A percentile compares a stretch with the other conserved stretches of the same genome.
phyloP scores from a whole-genome alignment of 2,113 vertebrate species.

The Reinhardtius hippoglossoides region DNA sequence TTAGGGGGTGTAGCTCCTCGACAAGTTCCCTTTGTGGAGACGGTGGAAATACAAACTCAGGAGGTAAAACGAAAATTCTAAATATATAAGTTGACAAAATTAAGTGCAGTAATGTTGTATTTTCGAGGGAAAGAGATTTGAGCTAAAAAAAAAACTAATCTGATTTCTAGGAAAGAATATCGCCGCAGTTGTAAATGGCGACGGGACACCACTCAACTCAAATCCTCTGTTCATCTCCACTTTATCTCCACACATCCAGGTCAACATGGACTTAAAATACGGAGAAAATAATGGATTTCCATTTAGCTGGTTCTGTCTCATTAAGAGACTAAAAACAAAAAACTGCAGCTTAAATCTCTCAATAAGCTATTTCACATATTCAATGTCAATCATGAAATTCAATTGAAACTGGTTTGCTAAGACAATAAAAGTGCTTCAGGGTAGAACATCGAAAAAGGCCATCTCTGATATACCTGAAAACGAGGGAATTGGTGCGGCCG shows the following conservation, averaged over 20 bases:
- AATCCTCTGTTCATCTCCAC: slow-evolving; percentile 52
- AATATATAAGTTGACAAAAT: neutral
- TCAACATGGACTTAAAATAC: slow-evolving; percentile 47
- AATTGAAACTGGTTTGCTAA: neutral
- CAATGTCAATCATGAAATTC: no score
- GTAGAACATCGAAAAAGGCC: neutral
- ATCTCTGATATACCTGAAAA: slow-evolving; percentile 90
- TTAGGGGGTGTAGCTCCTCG: slow-evolving; percentile 96
- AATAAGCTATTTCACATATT: no score
- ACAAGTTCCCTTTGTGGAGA: slow-evolving; percentile 89
- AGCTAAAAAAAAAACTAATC: slow-evolving; percentile 16
- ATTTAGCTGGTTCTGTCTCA: slow-evolving; percentile 63
- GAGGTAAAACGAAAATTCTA: neutral
- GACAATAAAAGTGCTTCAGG: neutral
- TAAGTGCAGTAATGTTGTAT: neutral
- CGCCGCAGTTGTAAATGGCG: slow-evolving; percentile 81
- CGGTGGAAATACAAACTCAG: slow-evolving; percentile 4
- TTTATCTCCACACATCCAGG: slow-evolving; percentile 52
- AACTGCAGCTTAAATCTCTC: neutral
- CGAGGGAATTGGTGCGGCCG: slow-evolving; percentile 94
- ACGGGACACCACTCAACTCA: slow-evolving; percentile 80
- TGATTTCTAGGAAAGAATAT: slow-evolving; percentile 29
- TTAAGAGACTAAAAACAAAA: slow-evolving; percentile 14
- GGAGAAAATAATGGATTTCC: slow-evolving; percentile 63
- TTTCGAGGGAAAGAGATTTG: neutral